Percentiles rank a stretch among this genome's conserved stretches.
Evolutionary conservation across 2,888 invertebrate species (phyloP).

Genomic region (Thera obeliscata): DNA sequence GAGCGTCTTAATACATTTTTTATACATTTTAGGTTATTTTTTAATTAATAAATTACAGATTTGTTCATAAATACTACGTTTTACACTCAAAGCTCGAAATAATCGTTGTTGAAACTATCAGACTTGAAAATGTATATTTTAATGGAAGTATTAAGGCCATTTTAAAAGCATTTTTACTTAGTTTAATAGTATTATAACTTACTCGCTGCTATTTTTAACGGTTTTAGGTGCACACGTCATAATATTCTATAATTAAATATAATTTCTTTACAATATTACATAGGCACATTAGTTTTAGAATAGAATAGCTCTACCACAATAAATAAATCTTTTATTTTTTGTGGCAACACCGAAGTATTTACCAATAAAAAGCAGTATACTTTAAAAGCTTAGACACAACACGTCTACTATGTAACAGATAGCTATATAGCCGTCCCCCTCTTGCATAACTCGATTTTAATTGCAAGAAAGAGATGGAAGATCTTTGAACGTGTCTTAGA

Average conservation of each 20-base stretch:
- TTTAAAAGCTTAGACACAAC: neutral
- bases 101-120: constrained; percentile 28
- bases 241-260: neutral
- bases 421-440: constrained; percentile 7
- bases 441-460: constrained; percentile 24
- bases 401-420: constrained; percentile 1
- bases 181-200: neutral
- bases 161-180: neutral
- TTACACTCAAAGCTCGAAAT: constrained; percentile 27
- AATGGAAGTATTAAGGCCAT: constrained; percentile 13
- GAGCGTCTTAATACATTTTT: constrained; percentile 11
- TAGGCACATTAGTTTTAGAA: constrained; percentile 11
- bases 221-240: neutral
- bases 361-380: constrained; percentile 2
- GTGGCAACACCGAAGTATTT: neutral
- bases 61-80: constrained; percentile 28
- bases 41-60: neutral
- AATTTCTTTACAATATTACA: neutral
- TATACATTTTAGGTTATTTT: constrained; percentile 9
- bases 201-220: neutral
- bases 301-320: neutral
- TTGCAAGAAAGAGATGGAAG: constrained; percentile 25
- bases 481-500: constrained; percentile 18
- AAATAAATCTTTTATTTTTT: neutral
- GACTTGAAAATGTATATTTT: constrained; percentile 18